Percentiles rank a stretch among this genome's conserved stretches.
These are phyloP conservation scores for Trichopria drosophilae DNA, from an alignment of 2,888 invertebrate genomes.

Conservation along the genomic window DNA sequence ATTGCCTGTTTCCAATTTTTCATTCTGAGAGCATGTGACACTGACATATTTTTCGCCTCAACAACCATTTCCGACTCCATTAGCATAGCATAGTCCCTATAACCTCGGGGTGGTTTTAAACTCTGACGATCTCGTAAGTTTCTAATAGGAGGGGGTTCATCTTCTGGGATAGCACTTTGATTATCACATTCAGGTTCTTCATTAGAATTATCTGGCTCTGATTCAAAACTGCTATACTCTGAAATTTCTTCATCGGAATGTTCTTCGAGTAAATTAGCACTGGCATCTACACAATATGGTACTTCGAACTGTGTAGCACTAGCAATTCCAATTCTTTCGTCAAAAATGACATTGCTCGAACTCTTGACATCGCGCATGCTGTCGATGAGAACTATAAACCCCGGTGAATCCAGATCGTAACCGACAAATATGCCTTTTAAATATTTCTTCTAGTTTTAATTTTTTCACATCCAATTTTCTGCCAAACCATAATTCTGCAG, in stretches of 20 bases:
- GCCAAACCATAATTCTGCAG: slow-evolving; percentile 31
- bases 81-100: slow-evolving; percentile 23
- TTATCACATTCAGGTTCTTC: no score
- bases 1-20: slow-evolving; percentile 40
- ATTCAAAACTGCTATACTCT: no score
- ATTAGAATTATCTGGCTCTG: no score
- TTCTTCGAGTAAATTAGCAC: not conserved
- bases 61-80: no score
- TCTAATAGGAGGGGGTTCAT: no score
- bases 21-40: slow-evolving; percentile 39
- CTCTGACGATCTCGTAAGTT: slow-evolving; percentile 29
- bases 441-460: slow-evolving; percentile 29
- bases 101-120: slow-evolving; percentile 27
- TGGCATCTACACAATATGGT: not conserved
- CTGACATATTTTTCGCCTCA: slow-evolving; percentile 35
- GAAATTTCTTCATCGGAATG: slow-evolving; percentile 8
- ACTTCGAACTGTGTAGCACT: no score
- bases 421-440: slow-evolving; percentile 37
- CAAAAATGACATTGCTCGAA: slow-evolving; percentile 34
- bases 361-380: slow-evolving; percentile 31
- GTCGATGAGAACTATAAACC: slow-evolving; percentile 31
- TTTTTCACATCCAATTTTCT: slow-evolving; percentile 10
- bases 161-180: no score
- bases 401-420: slow-evolving; percentile 36
- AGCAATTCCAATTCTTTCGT: slow-evolving; percentile 21